Evolutionary conservation across 2,113 vertebrate species (phyloP), one percentile per base, ranked within the genome.

Genomic region (Pseudonaja textilis): DNA sequence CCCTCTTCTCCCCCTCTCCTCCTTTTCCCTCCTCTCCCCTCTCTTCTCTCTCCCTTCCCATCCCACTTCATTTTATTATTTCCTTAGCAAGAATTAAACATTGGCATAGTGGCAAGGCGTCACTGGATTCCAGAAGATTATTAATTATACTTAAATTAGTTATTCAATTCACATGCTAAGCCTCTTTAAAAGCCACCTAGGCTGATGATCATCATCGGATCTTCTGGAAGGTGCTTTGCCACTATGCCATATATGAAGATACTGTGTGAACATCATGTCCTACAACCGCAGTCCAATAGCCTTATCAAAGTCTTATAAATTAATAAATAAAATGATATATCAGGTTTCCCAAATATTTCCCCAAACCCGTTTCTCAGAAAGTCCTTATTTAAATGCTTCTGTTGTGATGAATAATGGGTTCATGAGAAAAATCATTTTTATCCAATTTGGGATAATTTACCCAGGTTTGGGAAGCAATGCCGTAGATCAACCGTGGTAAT

Each of bases 1-100:
- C 26, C 1, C 3, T 29, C 3, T 4, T 2, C 8, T 61, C 9
- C 3, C 0, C 1, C 25, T 26, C 2, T 1, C 8, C 25, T 23
- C 57, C 57, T 59, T 52, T 11, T 52, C 50, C 50, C 47, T 9
- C 47, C 47, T 9, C 47, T 50, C 47, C 8, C 0, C 8, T 61
- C 9, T 10, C 0, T 3, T 0, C 25, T 6, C 9, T 9, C n/a
- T 18, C 0, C 64, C n/a, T n/a, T 34, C 12, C 64, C 0, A 5
- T 20, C 69, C 34, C 34, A 2, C 7, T 20, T 81, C 1, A 18
- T 39, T 81, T 34, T 34, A 8, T 81, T 69, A 69, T n/a, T 69
- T 69, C 29, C 61, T n/a, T 69, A n/a, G 11, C 29, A 69, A 69
- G 4, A n/a, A 69, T n/a, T 5, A 69, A 69, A 69, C 29, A 16